A percentile compares a stretch with the other conserved stretches of the same genome.
These are phyloP conservation scores for Caenorhabditis inopinata DNA, from an alignment of 1,140 invertebrate genomes.

Conservation along the genomic window DNA sequence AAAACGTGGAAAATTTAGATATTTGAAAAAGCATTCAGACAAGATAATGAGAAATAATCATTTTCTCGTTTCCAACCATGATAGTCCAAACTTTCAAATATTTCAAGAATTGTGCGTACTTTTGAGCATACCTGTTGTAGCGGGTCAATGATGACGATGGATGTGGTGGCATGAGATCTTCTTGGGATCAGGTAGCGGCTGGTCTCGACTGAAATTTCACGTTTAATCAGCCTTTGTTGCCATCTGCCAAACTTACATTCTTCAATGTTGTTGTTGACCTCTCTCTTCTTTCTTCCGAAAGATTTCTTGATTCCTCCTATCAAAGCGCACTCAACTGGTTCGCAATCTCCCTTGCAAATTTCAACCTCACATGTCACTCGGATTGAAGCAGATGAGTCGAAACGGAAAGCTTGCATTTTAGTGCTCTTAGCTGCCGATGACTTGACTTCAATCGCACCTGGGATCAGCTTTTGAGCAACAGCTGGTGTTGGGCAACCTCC, in stretches of 20 bases:
- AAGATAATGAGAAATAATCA: too few relatives aligned
- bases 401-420: conserved; percentile 65
- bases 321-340: conserved; percentile 58
- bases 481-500: conserved; percentile 63
- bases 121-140: conserved; percentile 56
- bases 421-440: conserved; percentile 61
- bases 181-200: conserved; percentile 64
- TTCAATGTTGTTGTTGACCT: conserved; percentile 55
- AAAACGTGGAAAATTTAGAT: background rate
- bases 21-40: too few relatives aligned
- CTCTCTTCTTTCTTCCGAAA: conserved; percentile 65
- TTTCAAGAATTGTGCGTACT: background rate
- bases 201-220: conserved; percentile 66
- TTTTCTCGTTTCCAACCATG: too few relatives aligned
- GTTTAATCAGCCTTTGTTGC: too few relatives aligned
- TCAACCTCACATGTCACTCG: conserved; percentile 62
- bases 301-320: conserved; percentile 55
- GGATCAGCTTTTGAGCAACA: conserved; percentile 64
- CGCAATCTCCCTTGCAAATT: conserved; percentile 65
- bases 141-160: conserved; percentile 62
- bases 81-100: too few relatives aligned
- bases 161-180: conserved; percentile 62
- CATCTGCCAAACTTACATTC: conserved; percentile 63
- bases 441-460: conserved; percentile 59
- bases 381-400: conserved; percentile 60